Percentiles rank a stretch among this genome's conserved stretches.
phyloP scores from a whole-genome alignment of 2,888 invertebrate species.

The Aphidius colemani region DNA sequence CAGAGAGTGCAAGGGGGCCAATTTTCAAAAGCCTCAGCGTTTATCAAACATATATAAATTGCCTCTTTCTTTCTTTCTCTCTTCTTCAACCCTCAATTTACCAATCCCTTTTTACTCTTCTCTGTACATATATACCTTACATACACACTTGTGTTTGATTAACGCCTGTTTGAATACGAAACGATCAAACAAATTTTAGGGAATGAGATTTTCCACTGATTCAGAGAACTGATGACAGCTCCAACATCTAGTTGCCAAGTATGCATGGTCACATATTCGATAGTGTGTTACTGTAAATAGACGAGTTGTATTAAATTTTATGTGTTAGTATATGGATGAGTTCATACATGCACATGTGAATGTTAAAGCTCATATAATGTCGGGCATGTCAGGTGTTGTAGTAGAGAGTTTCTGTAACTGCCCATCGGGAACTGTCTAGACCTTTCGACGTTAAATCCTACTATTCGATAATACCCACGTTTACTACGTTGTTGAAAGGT shows the following conservation, averaged over 20 bases:
- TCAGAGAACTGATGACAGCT: not conserved
- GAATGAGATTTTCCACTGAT: constrained; percentile 1
- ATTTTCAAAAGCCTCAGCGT: constrained; percentile 23
- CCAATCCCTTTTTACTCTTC: constrained; percentile 23
- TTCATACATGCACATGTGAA: not conserved
- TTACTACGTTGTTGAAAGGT: constrained; percentile 19
- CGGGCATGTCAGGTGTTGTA: too few species aligned
- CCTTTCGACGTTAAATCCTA: constrained; percentile 21
- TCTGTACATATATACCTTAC: not conserved
- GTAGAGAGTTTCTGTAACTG: not conserved
- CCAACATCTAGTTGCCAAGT: not conserved
- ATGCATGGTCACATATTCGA: not conserved
- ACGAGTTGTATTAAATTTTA: not conserved
- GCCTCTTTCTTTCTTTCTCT: too few species aligned
- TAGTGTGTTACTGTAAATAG: not conserved
- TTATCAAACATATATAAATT: not conserved
- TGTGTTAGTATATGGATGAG: not conserved
- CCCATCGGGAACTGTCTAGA: constrained; percentile 19
- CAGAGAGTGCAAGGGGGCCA: constrained; percentile 12
- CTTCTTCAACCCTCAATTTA: not conserved
- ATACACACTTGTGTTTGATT: constrained; percentile 11
- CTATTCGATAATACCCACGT: constrained; percentile 26
- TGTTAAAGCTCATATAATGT: not conserved
- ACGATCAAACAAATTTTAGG: constrained; percentile 24
- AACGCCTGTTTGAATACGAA: constrained; percentile 16